Evolutionary conservation across 2,797 vertebrate genomes (phyloP), one percentile per base, ranked within the genome.

Genomic region (Sebastolobus altivelis): DNA sequence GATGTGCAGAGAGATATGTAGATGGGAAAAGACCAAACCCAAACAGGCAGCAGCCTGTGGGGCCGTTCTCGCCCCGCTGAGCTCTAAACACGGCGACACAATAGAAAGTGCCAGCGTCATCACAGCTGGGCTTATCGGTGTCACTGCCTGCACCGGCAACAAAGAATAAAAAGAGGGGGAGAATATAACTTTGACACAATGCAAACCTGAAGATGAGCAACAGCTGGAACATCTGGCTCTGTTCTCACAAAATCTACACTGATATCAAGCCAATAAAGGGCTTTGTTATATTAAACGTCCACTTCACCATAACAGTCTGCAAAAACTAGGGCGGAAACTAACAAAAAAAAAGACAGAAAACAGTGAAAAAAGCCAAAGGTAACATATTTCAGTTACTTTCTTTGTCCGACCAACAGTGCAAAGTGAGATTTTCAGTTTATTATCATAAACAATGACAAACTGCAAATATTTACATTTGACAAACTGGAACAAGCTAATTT

Each of bases 91-190:
- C 68, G 16, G 8, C 18, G 6, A 65, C 77, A 95, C 92, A 95
- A 95, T 88, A 83, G 91, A 94, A 95, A 95, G 82, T 89, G 95
- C 94, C 73, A 38, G 65, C 61, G 82, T 94, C 93, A 95, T 95
- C 94, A 93, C 85, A 79, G 86, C 87, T 78, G 85, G 81, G 94
- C 94, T 95, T 94, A 95, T 85, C 76, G 10, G 58, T n/a, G 65
- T 74, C 70, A 81, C 80, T 0, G 77, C 8, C 77, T 49, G 7
- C 38, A 54, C 18, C 4, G 14, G 35, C 54, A 66, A 67, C 54
- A 37, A 22, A 14, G 10, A 68, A 2, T 20, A 52, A 14, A 20
- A 3, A 35, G 4, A 37, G 8, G 25, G 25, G 56, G 11, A 58
- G 55, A 59, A 4, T 2, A 5, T 0, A 5, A 52, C 27, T 33